Conservation (phyloP, 2,797 vertebrate genomes). For the Schizopygopsis malacanthus region DNA sequence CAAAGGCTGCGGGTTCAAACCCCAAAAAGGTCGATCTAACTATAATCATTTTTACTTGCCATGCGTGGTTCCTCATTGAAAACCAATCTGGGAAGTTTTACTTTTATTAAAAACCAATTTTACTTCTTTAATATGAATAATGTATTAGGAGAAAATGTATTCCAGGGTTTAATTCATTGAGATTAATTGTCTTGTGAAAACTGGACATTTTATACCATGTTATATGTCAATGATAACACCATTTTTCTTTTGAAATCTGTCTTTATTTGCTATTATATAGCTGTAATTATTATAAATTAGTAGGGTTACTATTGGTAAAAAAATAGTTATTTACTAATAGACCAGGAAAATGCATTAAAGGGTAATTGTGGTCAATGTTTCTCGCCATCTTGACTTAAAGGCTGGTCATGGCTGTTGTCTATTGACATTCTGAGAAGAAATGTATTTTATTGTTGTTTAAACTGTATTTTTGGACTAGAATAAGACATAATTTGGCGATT, state of each 20-base stretch:
- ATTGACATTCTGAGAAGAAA: neutral
- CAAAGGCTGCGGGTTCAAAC: neutral
- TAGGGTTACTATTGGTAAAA: neutral
- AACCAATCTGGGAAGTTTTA: neutral
- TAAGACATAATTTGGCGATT: neutral
- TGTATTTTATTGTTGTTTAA: neutral
- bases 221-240: neutral
- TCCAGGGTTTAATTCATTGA: neutral
- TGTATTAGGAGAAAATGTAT: neutral
- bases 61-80: neutral
- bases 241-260: neutral
- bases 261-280: neutral
- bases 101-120: neutral
- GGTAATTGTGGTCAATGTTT: neutral
- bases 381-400: neutral
- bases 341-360: neutral
- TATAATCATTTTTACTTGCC: neutral
- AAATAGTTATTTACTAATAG: neutral
- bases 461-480: neutral
- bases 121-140: neutral
- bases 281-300: neutral
- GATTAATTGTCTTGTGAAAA: neutral
- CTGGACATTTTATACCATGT: neutral
- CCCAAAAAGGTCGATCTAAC: neutral
- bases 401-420: neutral